Evolutionary conservation across 2,113 vertebrate genomes (phyloP), one percentile per base, ranked within the genome.

Genomic region (Periophthalmodon schlosseri): DNA sequence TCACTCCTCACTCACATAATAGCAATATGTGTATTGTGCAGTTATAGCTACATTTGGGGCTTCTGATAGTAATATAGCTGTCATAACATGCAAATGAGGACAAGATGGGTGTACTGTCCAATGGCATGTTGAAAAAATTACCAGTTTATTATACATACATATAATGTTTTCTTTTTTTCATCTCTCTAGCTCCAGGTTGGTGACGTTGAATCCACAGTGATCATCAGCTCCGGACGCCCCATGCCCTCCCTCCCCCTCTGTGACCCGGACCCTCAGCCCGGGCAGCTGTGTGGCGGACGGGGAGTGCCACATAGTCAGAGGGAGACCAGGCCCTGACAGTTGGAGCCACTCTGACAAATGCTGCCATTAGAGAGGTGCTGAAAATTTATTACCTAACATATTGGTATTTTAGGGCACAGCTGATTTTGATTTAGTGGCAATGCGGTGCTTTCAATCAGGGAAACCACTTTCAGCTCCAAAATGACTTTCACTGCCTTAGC

Each of bases 361-460:
- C 89, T 83, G 83, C 92, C 87, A 90, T 92, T 92, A 92, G 89
- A 86, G 71, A 68, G 85, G 83, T 85, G 87, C 77, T 87, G 92
- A 77, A 88, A 92, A 93, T 94, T 82, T 94, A 94, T 92, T 89
- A 89, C 90, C 88, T 90, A 91, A 93, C 91, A 83, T 93, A 93
- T 91, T 90, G 89, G 92, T 91, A 92, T 93, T 93, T 93, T 87
- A 93, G 91, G 91, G 88, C 68, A 84, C 92, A 92, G 91, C 92
- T 90, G 82, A 92, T 87, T 89, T 86, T 81, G 86, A 89, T 93
- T 93, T 93, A 89, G 84, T 84, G 86, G 65, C 63, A 34, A 74
- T 73, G 66, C 81, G 68, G 49, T 75, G 76, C 72, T 79, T 88
- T 81, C 70, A 84, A 86, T 47, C 69, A 72, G 75, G 86, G 84